Percentiles rank a stretch among this genome's conserved stretches.
Evolutionary conservation across 1,140 invertebrate species (phyloP).

Genomic region (Cherax quadricarinatus): DNA sequence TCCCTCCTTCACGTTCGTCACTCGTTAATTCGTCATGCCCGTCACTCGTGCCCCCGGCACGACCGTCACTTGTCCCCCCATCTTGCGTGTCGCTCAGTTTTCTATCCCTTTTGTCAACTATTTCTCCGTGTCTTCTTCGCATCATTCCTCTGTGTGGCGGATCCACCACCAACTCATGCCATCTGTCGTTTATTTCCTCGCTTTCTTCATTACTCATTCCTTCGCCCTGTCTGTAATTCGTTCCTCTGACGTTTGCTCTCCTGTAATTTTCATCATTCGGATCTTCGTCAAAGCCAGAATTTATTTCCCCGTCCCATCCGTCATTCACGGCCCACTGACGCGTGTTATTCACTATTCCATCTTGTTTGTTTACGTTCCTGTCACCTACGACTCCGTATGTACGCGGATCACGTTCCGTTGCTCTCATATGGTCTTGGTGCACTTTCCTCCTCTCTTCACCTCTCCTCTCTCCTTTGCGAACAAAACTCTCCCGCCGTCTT

Average conservation of each 20-base stretch:
- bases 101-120: background rate
- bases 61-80: background rate
- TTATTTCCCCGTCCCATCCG: too few species aligned
- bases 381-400: background rate
- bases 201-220: too few species aligned
- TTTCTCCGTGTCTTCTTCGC: background rate
- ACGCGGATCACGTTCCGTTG: background rate
- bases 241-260: background rate
- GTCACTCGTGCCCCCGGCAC: too few species aligned
- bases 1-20: background rate
- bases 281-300: too few species aligned
- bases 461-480: background rate
- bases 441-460: background rate
- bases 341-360: background rate
- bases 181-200: too few species aligned
- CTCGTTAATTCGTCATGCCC: background rate
- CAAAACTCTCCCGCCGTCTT: background rate
- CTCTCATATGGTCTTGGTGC: background rate
- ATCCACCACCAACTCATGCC: too few species aligned
- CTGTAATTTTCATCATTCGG: background rate
- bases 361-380: background rate
- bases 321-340: too few species aligned
- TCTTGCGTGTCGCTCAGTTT: slow-evolving; percentile 16
- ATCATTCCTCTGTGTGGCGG: too few species aligned
- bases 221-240: background rate